These are phyloP conservation scores for Chaetodon auriga DNA, from an alignment of 2,113 vertebrate genomes.

Conservation along the genomic window DNA sequence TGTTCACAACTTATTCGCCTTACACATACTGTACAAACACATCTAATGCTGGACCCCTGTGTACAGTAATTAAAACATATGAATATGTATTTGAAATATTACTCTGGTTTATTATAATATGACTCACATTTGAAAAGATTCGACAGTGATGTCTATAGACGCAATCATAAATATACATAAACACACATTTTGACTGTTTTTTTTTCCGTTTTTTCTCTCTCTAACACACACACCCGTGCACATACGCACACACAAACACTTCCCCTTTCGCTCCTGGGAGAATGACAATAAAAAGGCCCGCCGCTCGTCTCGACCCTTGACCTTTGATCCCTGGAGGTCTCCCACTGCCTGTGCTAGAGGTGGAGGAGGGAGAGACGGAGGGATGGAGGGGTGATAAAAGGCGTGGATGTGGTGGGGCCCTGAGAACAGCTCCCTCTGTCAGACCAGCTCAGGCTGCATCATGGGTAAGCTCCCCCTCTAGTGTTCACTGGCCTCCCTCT, in stretches of 20 bases:
- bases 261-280: conserved; percentile 68
- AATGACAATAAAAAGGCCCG: conserved; percentile 87
- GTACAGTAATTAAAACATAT: conserved; percentile 19
- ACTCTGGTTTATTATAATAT: not conserved
- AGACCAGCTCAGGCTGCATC: conserved; percentile 83
- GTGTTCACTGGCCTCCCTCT: conserved; percentile 91
- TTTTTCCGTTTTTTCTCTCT: conserved; percentile 4
- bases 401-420: conserved; percentile 80
- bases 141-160: not conserved
- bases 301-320: conserved; percentile 88
- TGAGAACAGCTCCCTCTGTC: conserved; percentile 81
- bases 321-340: conserved; percentile 88
- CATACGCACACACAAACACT: conserved; percentile 59
- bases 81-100: not conserved
- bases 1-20: conserved; percentile 52
- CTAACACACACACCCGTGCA: not conserved
- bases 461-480: conserved; percentile 98
- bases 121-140: not conserved
- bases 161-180: not conserved
- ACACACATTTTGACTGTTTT: not conserved
- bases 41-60: conserved; percentile 20
- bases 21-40: conserved; percentile 54
- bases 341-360: conserved; percentile 82
- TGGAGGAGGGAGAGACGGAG: conserved; percentile 77
- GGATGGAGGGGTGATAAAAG: conserved; percentile 69